Percentiles rank a stretch among this genome's conserved stretches.
Conservation (phyloP, 2,888 invertebrate genomes). For the Oscheius sp. region DNA sequence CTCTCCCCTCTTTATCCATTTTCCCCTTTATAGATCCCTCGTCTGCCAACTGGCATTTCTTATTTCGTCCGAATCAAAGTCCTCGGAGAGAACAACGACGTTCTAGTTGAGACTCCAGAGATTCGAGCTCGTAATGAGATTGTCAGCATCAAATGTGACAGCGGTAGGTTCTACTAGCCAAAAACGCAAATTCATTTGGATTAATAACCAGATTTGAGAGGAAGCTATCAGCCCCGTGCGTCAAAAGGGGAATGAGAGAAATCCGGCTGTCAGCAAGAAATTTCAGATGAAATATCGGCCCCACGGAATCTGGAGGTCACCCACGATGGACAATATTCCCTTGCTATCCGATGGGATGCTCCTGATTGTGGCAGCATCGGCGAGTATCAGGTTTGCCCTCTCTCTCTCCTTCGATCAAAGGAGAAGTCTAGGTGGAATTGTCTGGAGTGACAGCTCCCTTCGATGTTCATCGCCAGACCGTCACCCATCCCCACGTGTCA, state of each 20-base stretch:
- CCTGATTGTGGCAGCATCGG: constrained; percentile 69
- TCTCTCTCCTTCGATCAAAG: neutral
- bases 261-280: neutral
- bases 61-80: constrained; percentile 70
- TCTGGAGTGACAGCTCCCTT: constrained; percentile 63
- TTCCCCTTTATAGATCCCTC: constrained; percentile 66
- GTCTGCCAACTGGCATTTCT: constrained; percentile 67
- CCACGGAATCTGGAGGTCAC: constrained; percentile 64
- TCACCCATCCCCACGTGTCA: constrained; percentile 67
- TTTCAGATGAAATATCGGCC: constrained; percentile 66
- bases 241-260: no score
- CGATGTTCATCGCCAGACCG: constrained; percentile 68
- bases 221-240: no score
- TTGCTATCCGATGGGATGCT: constrained; percentile 68
- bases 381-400: constrained; percentile 56
- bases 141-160: constrained; percentile 68
- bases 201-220: no score
- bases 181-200: no score
- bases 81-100: constrained; percentile 66
- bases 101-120: constrained; percentile 70
- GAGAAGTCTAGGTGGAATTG: constrained; percentile 55
- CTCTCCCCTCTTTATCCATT: no score
- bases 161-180: constrained; percentile 55
- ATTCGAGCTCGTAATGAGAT: constrained; percentile 70
- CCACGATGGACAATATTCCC: constrained; percentile 60